Conservation (phyloP, 2,888 invertebrate species). For the Muschampia plurimacula region DNA sequence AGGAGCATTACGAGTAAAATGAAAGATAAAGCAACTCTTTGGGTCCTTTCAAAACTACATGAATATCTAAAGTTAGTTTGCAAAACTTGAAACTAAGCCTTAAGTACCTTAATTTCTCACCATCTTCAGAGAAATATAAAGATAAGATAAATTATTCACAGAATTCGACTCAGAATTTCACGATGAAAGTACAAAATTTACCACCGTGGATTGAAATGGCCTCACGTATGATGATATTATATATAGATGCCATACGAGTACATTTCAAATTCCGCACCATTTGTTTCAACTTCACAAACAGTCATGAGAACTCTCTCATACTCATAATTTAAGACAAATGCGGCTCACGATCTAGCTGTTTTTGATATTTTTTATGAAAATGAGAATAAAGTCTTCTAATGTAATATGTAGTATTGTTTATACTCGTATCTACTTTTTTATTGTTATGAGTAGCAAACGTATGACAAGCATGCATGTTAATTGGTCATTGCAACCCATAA, state of each 20-base stretch:
- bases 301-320: background rate
- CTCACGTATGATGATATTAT: slow-evolving; percentile 29
- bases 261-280: slow-evolving; percentile 40
- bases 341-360: background rate
- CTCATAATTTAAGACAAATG: slow-evolving; percentile 9
- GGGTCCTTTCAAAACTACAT: slow-evolving; percentile 9
- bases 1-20: background rate
- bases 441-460: no score
- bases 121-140: slow-evolving; percentile 6
- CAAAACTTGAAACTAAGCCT: slow-evolving; percentile 3
- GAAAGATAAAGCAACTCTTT: slow-evolving; percentile 8
- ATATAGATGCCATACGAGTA: slow-evolving; percentile 36
- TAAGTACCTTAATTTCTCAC: slow-evolving; percentile 13
- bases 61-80: slow-evolving; percentile 10
- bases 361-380: background rate
- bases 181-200: slow-evolving; percentile 24
- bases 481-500: no score
- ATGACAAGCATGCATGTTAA: no score
- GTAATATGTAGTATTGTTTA: background rate
- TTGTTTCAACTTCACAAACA: slow-evolving; percentile 26
- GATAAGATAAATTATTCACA: slow-evolving; percentile 18
- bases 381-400: background rate
- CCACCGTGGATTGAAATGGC: slow-evolving; percentile 35
- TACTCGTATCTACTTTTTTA: no score
- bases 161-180: background rate